Conservation (phyloP, 2,888 invertebrate species). For the Erpobdella octoculata region DNA sequence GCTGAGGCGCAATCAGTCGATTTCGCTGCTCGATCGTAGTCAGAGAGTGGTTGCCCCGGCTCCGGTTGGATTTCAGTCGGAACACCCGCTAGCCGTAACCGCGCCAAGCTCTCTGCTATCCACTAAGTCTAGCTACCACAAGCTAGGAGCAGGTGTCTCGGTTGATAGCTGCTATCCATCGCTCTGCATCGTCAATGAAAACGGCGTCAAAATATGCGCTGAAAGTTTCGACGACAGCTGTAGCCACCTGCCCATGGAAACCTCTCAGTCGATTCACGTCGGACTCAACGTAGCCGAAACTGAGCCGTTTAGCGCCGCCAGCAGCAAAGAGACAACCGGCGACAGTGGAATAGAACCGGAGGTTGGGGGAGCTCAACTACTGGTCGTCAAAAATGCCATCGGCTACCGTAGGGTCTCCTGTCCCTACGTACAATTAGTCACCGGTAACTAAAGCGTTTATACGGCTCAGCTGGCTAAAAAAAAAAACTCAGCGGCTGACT, state of each 20-base stretch:
- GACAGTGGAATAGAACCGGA: too few relatives aligned
- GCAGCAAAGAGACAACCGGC: background rate
- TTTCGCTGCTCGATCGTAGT: constrained; percentile 10
- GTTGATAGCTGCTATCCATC: constrained; percentile 24
- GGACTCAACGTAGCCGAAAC: background rate
- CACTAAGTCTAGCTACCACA: background rate
- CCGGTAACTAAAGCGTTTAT: constrained; percentile 9
- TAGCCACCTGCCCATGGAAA: background rate
- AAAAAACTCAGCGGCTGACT: too few relatives aligned
- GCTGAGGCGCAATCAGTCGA: background rate
- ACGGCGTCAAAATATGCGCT: background rate
- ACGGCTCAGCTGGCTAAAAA: too few relatives aligned
- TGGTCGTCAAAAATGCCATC: background rate
- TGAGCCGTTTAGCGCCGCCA: too few relatives aligned
- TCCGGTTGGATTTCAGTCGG: background rate
- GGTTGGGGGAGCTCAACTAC: background rate
- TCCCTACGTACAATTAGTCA: constrained; percentile 18
- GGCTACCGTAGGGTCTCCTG: constrained; percentile 20
- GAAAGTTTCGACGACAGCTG: background rate
- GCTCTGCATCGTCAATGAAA: constrained; percentile 12
- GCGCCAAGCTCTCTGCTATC: background rate
- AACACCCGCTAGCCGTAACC: background rate
- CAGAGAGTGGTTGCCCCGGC: constrained; percentile 23
- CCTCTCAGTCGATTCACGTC: background rate
- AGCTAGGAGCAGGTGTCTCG: constrained; percentile 3